phyloP scores from a whole-genome alignment of 2,888 invertebrate species.

The Amiota communis region DNA sequence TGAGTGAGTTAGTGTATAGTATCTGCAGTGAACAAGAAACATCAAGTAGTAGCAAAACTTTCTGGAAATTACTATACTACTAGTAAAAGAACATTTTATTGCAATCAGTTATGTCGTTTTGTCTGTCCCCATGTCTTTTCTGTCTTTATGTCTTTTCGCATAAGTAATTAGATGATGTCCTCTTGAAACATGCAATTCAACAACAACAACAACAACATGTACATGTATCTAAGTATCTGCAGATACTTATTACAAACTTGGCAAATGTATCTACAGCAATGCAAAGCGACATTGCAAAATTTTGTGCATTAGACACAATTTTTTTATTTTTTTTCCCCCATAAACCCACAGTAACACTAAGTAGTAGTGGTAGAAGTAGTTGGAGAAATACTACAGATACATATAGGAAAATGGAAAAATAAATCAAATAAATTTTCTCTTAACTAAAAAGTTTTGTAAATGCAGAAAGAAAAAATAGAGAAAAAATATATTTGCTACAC shows the following conservation, averaged over 20 bases:
- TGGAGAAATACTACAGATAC: neutral
- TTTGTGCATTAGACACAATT: neutral
- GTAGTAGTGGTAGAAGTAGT: no score
- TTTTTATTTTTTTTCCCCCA: neutral
- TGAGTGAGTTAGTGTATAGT: neutral
- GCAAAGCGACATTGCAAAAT: slow-evolving; percentile 1
- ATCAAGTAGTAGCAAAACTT: slow-evolving; percentile 15
- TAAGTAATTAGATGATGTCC: slow-evolving; percentile 25
- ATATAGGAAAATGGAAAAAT: neutral
- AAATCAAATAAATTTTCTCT: slow-evolving; percentile 18
- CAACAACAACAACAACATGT: slow-evolving; percentile 14
- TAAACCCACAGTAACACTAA: neutral
- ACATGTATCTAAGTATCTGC: slow-evolving; percentile 5
- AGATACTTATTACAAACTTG: neutral
- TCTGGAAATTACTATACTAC: slow-evolving; percentile 25
- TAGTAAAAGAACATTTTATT: slow-evolving; percentile 19
- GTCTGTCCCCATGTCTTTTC: neutral
- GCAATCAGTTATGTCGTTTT: neutral
- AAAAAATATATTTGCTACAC: slow-evolving; percentile 40
- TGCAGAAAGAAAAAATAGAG: slow-evolving; percentile 45
- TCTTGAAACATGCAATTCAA: neutral
- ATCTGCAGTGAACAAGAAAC: neutral
- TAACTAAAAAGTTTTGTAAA: slow-evolving; percentile 9
- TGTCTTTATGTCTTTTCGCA: neutral
- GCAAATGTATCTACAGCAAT: slow-evolving; percentile 1